These are phyloP conservation scores for Mormyrus hasselquistii DNA, from an alignment of 2,797 vertebrate genomes.

Conservation along the genomic window DNA sequence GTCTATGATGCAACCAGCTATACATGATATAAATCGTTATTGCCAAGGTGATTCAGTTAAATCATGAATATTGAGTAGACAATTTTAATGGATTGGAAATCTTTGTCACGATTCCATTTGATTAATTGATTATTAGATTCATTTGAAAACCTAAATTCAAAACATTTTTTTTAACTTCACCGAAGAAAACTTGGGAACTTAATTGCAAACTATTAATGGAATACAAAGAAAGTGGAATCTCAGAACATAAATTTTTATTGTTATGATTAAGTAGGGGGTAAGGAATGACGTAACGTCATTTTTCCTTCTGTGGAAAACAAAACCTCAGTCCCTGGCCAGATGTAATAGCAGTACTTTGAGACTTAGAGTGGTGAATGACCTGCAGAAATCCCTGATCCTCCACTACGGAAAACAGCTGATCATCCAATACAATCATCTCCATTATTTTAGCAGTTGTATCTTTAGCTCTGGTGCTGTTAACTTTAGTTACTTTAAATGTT, in stretches of 20 bases:
- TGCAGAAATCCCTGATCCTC: background rate
- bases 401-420: background rate
- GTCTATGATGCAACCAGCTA: background rate
- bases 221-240: background rate
- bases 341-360: background rate
- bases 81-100: background rate
- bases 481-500: background rate
- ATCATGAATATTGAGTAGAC: background rate
- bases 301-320: background rate
- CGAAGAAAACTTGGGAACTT: background rate
- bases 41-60: background rate
- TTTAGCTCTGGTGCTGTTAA: background rate
- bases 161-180: background rate
- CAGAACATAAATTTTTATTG: background rate
- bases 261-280: background rate
- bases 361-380: background rate
- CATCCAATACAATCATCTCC: background rate
- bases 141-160: background rate
- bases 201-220: background rate
- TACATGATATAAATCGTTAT: background rate
- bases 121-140: background rate
- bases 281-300: background rate
- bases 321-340: background rate
- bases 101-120: background rate
- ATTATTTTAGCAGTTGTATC: background rate